Percentiles rank a stretch among this genome's conserved stretches.
phyloP scores from a whole-genome alignment of 2,888 invertebrate genomes.

The Pyrrhia umbra region DNA sequence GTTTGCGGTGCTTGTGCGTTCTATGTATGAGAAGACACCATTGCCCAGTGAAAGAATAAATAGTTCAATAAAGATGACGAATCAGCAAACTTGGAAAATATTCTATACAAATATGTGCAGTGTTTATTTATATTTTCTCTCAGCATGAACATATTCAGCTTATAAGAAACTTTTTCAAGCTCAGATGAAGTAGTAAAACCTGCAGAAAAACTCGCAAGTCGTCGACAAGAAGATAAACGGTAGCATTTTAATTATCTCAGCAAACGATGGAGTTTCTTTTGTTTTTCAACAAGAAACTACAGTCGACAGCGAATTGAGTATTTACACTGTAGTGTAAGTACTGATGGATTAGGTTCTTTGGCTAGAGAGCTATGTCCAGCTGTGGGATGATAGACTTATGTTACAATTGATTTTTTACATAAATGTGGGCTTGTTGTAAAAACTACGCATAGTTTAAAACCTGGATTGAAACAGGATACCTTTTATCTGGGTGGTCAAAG shows the following conservation, averaged over 20 bases:
- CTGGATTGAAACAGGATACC: no score
- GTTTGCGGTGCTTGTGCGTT: no score
- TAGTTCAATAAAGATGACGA: no score
- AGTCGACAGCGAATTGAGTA: constrained; percentile 27
- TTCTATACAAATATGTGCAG: no score
- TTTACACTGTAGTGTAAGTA: constrained; percentile 25
- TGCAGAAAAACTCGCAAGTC: constrained; percentile 14
- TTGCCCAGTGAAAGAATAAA: no score
- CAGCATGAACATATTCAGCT: no score
- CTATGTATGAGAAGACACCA: no score
- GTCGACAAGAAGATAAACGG: constrained; percentile 38
- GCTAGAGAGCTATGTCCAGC: background rate
- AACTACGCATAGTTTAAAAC: no score
- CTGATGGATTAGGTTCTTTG: constrained; percentile 1
- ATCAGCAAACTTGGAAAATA: no score
- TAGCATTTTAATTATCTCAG: constrained; percentile 54
- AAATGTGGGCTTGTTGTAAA: background rate
- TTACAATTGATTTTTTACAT: background rate
- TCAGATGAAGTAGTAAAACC: constrained; percentile 12
- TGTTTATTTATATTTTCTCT: no score
- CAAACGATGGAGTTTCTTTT: constrained; percentile 42
- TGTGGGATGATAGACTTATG: background rate
- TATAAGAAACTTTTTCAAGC: background rate
- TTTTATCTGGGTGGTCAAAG: no score
- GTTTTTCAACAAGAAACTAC: constrained; percentile 46